Evolutionary conservation across 1,140 invertebrate genomes (phyloP).

Genomic region (Drosophila eugracilis): DNA sequence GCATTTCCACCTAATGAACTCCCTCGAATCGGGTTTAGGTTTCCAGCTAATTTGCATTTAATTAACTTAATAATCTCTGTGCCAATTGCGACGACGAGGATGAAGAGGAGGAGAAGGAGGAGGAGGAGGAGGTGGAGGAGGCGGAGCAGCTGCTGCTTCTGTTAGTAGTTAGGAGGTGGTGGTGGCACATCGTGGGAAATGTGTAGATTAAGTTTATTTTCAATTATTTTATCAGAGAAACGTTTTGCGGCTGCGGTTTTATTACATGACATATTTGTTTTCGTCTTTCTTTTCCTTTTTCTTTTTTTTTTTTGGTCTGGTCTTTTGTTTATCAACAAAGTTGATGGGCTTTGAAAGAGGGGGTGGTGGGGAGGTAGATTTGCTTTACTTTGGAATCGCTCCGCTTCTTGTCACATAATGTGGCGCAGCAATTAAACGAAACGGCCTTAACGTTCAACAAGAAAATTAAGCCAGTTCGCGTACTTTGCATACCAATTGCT

Average conservation of each 20-base stretch:
- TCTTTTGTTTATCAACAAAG: constrained; percentile 57
- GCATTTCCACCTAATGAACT: constrained; percentile 56
- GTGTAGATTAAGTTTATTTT: constrained; percentile 74
- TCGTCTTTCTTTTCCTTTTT: neutral
- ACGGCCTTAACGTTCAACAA: constrained; percentile 54
- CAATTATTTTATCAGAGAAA: constrained; percentile 79
- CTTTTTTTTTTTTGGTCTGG: constrained; percentile 1
- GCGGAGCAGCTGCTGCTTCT: constrained; percentile 10
- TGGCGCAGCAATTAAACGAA: constrained; percentile 80
- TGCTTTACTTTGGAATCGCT: constrained; percentile 53
- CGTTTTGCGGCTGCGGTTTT: constrained; percentile 73
- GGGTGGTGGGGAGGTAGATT: constrained; percentile 11
- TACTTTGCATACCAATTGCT: constrained; percentile 79
- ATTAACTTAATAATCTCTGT: constrained; percentile 79
- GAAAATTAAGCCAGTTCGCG: constrained; percentile 71
- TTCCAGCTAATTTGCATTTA: constrained; percentile 67
- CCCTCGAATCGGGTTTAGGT: constrained; percentile 18
- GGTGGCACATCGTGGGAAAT: constrained; percentile 76
- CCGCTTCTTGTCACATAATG: constrained; percentile 81
- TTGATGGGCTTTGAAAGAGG: neutral
- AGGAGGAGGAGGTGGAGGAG: too few species aligned
- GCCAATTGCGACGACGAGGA: constrained; percentile 67
- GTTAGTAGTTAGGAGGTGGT: too few species aligned
- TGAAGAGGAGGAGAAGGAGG: too few species aligned
- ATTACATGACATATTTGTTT: constrained; percentile 78